Evolutionary conservation across 2,113 vertebrate genomes (phyloP).

Genomic region (Pluvialis apricaria): DNA sequence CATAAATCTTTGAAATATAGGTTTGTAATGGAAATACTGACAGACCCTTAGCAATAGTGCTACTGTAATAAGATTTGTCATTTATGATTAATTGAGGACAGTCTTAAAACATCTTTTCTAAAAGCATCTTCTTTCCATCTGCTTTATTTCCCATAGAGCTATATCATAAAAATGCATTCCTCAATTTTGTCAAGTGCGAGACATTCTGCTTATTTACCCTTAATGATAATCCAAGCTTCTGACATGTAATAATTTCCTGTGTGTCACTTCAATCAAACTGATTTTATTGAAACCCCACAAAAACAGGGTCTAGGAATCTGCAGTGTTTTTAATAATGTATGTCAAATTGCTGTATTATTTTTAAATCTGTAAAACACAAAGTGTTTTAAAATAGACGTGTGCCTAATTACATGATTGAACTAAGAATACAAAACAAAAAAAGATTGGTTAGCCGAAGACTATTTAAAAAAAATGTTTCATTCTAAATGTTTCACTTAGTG

Average conservation of each 20-base stretch:
- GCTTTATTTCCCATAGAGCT: conserved; percentile 35
- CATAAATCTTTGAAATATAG: conserved; percentile 36
- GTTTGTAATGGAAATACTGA: conserved; percentile 45
- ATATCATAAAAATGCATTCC: conserved; percentile 37
- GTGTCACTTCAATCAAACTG: conserved; percentile 62
- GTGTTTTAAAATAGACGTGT: conserved; percentile 29
- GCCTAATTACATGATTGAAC: conserved; percentile 50
- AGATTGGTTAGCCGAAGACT: conserved; percentile 37
- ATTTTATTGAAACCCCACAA: conserved; percentile 49
- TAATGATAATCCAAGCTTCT: conserved; percentile 60
- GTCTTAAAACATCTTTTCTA: conserved; percentile 47
- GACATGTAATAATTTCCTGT: conserved; percentile 62
- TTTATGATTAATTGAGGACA: conserved; percentile 50
- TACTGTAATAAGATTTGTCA: conserved; percentile 48
- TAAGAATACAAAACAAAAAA: conserved; percentile 31
- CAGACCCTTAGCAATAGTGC: neutral
- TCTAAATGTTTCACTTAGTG: conserved; percentile 60
- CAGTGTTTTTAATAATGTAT: conserved; percentile 15
- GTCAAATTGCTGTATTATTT: conserved; percentile 49
- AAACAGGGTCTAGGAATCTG: neutral
- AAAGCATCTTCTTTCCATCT: conserved; percentile 46
- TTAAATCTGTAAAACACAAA: conserved; percentile 56
- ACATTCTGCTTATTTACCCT: conserved; percentile 64
- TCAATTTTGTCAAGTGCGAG: conserved; percentile 44
- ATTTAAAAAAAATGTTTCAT: conserved; percentile 48